Conservation (phyloP, 2,888 invertebrate genomes). For the Callinectes sapidus region DNA sequence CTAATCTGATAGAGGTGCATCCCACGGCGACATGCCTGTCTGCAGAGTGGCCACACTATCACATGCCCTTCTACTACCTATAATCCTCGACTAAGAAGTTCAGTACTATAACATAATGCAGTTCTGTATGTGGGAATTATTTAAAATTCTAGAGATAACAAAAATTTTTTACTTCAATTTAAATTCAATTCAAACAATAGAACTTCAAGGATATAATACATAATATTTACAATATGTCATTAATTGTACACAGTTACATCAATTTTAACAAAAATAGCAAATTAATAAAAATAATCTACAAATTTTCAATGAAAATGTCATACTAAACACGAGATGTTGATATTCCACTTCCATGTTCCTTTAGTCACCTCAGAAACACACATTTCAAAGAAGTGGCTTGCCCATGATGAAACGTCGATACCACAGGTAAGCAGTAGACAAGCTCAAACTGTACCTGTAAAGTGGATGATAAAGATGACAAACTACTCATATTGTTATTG, state of each 20-base stretch:
- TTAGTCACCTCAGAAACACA: not conserved
- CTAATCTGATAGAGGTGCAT: no score
- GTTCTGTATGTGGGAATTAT: not conserved
- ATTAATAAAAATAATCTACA: not conserved
- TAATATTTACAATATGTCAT: not conserved
- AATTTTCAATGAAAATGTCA: not conserved
- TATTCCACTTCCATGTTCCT: not conserved
- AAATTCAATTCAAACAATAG: not conserved
- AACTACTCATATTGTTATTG: conserved; percentile 1
- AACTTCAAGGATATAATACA: not conserved
- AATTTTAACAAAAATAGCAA: not conserved
- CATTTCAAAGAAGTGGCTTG: conserved; percentile 40
- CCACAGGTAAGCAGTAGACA: conserved; percentile 86
- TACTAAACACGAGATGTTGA: not conserved
- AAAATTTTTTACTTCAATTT: not conserved
- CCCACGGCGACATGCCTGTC: no score
- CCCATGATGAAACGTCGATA: conserved; percentile 79
- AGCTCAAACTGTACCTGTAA: conserved; percentile 81
- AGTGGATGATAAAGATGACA: conserved; percentile 55
- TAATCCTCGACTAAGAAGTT: no score
- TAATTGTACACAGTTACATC: no score
- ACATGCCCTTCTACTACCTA: no score
- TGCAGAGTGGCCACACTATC: no score
- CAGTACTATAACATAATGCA: not conserved
- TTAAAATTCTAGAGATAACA: not conserved